Base-by-base conservation (phyloP, 2,797 vertebrate species). In the Dromococcyx pavoninus region DNA sequence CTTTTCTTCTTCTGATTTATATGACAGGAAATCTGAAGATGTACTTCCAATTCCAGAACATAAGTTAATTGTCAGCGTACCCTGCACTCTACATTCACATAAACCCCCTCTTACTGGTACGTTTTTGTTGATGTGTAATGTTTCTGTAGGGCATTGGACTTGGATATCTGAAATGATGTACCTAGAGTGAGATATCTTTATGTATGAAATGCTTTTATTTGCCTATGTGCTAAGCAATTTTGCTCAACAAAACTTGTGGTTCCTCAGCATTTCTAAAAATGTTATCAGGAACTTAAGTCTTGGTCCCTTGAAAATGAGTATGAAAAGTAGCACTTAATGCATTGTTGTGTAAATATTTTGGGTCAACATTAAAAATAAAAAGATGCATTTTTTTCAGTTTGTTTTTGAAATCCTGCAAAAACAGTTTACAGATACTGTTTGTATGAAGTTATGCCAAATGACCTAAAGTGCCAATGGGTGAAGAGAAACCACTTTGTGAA, bases 101-200 rank as follows among this genome's bases (percentile, higher is more conserved):
- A 99, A 99, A 82, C 99, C 99, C 7, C 98, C 98, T 27, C 98
- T 99, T 30, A 96, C 98, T 95, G 99, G 99, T 99, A 98, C 0
- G 98, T 97, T 88, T 87, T 72, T 9, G 50, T 73, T 72, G 43
- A 27, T 39, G 13, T 11, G 4, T 61, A 32, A 15, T n/a, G 8
- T 85, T 90, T 91, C 46, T 89, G 27, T 69, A 43, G 24, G 2
- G 0, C n/a, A 27, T 75, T 80, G 35, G 10, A 48, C 56, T 69
- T 72, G 53, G 27, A 10, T 15, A 2, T 75, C 18, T 84, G 27
- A 60, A 65, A 41, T 17, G 15, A n/a, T 46, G 53, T 44, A 50
- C 28, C 21, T 70, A 43, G n/a, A 33, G 37, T n/a, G 25, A 74
- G 60, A 23, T 51, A 27, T 7, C 8, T 24, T 39, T 65, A 10